Evolutionary conservation across 1,140 invertebrate genomes (phyloP), one percentile per base, ranked within the genome.

Genomic region (Pseudomyrmex concolor): DNA sequence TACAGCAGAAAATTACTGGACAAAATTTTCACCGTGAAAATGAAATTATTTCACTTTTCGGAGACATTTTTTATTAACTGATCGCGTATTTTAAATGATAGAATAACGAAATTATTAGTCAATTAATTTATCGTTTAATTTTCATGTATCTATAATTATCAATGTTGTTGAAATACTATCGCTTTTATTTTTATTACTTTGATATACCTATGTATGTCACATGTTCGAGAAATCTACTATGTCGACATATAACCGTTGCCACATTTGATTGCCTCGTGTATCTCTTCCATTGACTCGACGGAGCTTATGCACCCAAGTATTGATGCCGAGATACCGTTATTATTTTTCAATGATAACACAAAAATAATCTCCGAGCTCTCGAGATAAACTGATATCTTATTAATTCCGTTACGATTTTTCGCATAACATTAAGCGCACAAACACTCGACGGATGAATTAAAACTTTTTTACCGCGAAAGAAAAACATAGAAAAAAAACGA

Each of bases 341-440:
- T 74, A 25, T 48, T 48, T 10, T n/a, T 9, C 2, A 10, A 78
- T 12, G 63, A 10, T 8, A 12, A 17, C 15, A 45, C 64, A 3
- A 59, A 48, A 54, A 34, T 80, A 80, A 80, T 71, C n/a, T 43
- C 54, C 22, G 76, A 70, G 76, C 76, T 78, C 54, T 34, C 51
- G 34, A 57, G 72, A 68, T n/a, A 57, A 70, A 8, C 19, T 2
- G 1, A 43, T 51, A 22, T 22, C 19, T 60, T 22, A 10, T 4
- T 34, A 7, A 1, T 25, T 55, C 9, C 13, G 2, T 55, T 78
- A 70, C n/a, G 19, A 70, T 59, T 70, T 10, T 1, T 48, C 43
- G 45, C 45, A 13, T 34, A n/a, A n/a, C n/a, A n/a, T n/a, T n/a
- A 19, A 78, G 15, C 15, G 64, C 25, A 34, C n/a, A 34, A 34